Conservation (phyloP, 1,140 invertebrate genomes). For the Diabrotica undecimpunctata region DNA sequence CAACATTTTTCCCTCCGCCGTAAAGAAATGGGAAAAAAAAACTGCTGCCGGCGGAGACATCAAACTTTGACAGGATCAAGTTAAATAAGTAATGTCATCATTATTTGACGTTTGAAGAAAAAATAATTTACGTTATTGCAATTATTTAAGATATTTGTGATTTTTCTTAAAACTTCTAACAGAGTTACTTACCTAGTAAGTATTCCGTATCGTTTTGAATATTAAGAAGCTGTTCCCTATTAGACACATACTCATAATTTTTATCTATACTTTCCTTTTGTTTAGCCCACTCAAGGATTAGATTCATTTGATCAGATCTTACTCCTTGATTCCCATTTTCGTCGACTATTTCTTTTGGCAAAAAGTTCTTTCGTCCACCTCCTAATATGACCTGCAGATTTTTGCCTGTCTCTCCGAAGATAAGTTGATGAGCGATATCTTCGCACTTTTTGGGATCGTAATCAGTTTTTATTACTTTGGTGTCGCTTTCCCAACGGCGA, state of each 20-base stretch:
- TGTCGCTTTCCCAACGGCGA: constrained; percentile 74
- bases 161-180: no score
- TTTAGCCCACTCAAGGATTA: constrained; percentile 52
- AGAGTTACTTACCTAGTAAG: constrained; percentile 45
- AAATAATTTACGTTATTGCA: no score
- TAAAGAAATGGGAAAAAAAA: no score
- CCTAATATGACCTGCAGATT: constrained; percentile 67
- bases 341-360: constrained; percentile 58
- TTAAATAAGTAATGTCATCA: no score
- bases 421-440: constrained; percentile 73
- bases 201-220: constrained; percentile 51
- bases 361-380: constrained; percentile 68
- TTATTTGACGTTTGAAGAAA: no score
- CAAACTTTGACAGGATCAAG: no score
- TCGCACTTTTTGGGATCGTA: constrained; percentile 53
- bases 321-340: constrained; percentile 50
- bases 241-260: constrained; percentile 58
- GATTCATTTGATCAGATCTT: constrained; percentile 49
- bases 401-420: constrained; percentile 62
- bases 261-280: constrained; percentile 42
- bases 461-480: constrained; percentile 51
- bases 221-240: constrained; percentile 53
- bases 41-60: no score
- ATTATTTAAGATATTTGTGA: no score
- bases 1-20: no score